Percentiles rank a stretch among this genome's conserved stretches.
Conservation (phyloP, 2,113 vertebrate species). For the Chaetura pelagica region DNA sequence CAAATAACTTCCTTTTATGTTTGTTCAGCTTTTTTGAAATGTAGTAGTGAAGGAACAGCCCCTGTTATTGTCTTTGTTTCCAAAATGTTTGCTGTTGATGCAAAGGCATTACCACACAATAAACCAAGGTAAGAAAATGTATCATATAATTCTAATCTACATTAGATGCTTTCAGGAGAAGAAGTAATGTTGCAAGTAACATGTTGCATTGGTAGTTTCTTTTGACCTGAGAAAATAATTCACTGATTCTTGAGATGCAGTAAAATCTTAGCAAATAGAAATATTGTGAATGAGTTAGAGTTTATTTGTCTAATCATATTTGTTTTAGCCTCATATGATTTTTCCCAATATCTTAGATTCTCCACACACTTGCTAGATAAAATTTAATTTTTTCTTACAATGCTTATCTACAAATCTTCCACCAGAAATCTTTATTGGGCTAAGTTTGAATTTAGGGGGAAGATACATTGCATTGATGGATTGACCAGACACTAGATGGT, state of each 20-base stretch:
- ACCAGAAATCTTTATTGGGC: fast-evolving
- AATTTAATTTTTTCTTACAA: neutral
- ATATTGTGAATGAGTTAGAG: neutral
- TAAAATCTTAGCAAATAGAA: neutral
- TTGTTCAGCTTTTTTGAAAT: constrained; percentile 90
- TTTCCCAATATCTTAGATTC: neutral
- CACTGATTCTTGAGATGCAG: neutral
- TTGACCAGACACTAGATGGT: constrained; percentile 63
- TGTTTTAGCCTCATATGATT: neutral
- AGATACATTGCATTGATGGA: fast-evolving
- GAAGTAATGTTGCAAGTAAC: neutral
- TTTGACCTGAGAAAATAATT: neutral
- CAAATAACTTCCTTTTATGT: neutral
- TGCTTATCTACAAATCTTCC: fast-evolving
- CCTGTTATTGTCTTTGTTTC: constrained; percentile 95
- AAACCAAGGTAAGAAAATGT: constrained; percentile 85
- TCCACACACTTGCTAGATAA: neutral
- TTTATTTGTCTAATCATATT: neutral
- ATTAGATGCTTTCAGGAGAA: neutral
- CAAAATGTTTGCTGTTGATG: constrained; percentile 95
- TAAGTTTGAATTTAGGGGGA: neutral
- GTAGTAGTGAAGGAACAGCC: constrained; percentile 81
- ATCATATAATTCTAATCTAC: neutral
- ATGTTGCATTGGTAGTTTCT: neutral
- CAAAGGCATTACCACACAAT: constrained; percentile 87